These are phyloP conservation scores for Heterodera carotae DNA, from an alignment of 1,140 invertebrate species.

Conservation along the genomic window DNA sequence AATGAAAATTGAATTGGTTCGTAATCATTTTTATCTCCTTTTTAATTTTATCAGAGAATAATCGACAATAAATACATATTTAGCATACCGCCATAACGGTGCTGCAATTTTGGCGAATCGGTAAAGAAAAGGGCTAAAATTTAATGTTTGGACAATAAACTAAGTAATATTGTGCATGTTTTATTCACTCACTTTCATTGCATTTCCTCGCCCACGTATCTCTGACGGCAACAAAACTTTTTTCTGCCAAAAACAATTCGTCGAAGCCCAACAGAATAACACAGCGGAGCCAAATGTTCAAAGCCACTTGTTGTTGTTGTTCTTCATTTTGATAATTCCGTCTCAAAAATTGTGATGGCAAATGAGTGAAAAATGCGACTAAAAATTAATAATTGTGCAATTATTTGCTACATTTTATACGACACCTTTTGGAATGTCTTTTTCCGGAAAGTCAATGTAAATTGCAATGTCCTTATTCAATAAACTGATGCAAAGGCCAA, in stretches of 20 bases:
- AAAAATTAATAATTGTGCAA: background rate
- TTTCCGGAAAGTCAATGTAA: background rate
- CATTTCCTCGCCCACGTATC: conserved; percentile 22
- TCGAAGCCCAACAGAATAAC: conserved; percentile 15
- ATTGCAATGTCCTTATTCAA: background rate
- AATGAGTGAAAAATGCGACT: conserved; percentile 9
- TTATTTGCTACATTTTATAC: background rate
- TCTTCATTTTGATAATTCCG: background rate
- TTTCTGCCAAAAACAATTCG: conserved; percentile 6
- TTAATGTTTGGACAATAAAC: no score
- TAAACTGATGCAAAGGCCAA: conserved; percentile 21
- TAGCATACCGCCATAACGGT: conserved; percentile 14
- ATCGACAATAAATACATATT: background rate
- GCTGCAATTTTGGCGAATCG: conserved; percentile 21
- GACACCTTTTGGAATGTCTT: background rate
- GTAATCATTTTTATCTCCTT: background rate
- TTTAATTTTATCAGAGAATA: no score
- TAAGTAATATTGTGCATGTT: background rate
- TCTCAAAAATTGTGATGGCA: conserved; percentile 17
- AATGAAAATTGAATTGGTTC: background rate
- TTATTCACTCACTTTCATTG: conserved; percentile 17
- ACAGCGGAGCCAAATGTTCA: conserved; percentile 7
- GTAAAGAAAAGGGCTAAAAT: conserved; percentile 24
- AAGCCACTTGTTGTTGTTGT: background rate
- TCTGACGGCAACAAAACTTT: conserved; percentile 15